phyloP scores from a whole-genome alignment of 2,797 vertebrate genomes.

The Syncerus caffer region DNA sequence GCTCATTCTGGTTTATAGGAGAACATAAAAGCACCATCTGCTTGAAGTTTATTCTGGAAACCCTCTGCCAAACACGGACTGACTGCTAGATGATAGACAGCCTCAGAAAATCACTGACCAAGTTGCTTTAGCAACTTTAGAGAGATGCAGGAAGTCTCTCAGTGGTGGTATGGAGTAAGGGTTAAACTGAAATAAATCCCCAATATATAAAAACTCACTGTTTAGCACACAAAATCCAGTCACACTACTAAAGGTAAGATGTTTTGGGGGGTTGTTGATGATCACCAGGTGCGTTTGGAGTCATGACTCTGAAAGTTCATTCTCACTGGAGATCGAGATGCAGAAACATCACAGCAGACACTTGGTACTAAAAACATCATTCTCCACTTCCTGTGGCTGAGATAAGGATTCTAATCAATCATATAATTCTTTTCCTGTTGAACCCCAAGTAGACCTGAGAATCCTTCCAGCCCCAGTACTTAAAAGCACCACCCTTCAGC shows the following conservation, averaged over 20 bases:
- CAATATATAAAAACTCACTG: rapidly evolving
- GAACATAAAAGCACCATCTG: neutral
- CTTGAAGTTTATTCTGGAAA: neutral
- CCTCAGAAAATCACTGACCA: neutral
- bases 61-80: too few species aligned
- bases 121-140: too few species aligned
- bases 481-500: too few species aligned
- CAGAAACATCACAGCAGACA: rapidly evolving
- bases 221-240: neutral
- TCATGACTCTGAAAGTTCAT: rapidly evolving
- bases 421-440: rapidly evolving
- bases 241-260: rapidly evolving
- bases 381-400: too few species aligned
- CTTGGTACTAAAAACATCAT: rapidly evolving
- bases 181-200: neutral
- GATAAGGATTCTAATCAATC: rapidly evolving
- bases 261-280: too few species aligned
- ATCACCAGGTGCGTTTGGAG: neutral
- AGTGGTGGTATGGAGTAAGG: rapidly evolving
- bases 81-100: rapidly evolving
- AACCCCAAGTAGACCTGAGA: neutral
- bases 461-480: neutral
- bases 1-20: neutral
- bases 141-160: neutral
- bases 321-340: neutral